Conservation (phyloP, 2,888 invertebrate species). For the Pseudococcus viburni region DNA sequence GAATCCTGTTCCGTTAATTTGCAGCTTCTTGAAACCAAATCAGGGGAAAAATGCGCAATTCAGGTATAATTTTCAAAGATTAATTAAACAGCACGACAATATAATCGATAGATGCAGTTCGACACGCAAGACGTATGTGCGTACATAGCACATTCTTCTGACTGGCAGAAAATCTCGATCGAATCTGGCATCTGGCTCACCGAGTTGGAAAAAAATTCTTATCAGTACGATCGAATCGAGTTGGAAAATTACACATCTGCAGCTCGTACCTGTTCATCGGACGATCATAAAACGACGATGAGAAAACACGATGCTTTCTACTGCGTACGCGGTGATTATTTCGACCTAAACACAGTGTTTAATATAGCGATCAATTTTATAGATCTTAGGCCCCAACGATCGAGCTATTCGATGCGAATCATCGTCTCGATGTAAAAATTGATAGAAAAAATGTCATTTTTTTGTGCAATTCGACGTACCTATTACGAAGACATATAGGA, state of each 20-base stretch:
- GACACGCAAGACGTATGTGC: neutral
- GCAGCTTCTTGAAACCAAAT: neutral
- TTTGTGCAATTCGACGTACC: neutral
- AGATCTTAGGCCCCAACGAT: neutral
- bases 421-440: neutral
- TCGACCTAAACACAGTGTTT: neutral
- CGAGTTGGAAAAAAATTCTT: neutral
- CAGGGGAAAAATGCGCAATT: neutral
- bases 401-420: neutral
- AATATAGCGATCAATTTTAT: neutral
- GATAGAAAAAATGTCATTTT: neutral
- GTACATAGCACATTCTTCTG: neutral
- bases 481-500: slow-evolving; percentile 3
- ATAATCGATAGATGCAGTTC: neutral
- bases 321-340: neutral
- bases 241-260: neutral
- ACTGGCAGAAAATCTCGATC: neutral
- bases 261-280: neutral
- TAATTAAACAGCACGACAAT: neutral
- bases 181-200: neutral
- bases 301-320: slow-evolving; percentile 18
- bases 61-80: neutral
- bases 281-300: neutral
- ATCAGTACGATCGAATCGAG: neutral
- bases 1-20: slow-evolving; percentile 13